phyloP scores from a whole-genome alignment of 2,113 vertebrate genomes.

The Anolis sagrei region DNA sequence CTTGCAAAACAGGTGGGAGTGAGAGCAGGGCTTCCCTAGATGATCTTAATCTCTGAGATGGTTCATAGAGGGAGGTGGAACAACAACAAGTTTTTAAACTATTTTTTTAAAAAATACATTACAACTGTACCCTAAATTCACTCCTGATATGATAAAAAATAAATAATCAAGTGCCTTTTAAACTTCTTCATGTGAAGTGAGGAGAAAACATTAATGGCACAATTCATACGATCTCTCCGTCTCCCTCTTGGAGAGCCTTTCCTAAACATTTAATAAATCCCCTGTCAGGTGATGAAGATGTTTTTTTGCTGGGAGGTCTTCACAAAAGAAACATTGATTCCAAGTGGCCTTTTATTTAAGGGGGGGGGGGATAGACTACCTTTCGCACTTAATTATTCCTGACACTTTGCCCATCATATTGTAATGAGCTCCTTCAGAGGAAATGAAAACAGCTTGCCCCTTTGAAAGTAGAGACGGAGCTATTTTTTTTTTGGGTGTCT shows the following conservation, averaged over 20 bases:
- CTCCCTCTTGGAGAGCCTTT: constrained; percentile 16
- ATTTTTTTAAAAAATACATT: too few species aligned
- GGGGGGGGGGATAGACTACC: not conserved
- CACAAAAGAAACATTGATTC: constrained; percentile 38
- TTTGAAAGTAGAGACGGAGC: constrained; percentile 70
- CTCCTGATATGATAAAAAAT: too few species aligned
- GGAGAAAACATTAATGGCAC: not conserved
- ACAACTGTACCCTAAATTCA: too few species aligned
- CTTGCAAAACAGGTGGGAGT: too few species aligned
- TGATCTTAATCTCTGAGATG: too few species aligned
- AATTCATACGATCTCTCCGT: constrained; percentile 16
- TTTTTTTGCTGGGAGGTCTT: not conserved
- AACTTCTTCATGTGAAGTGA: constrained; percentile 22
- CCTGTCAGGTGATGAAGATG: constrained; percentile 6
- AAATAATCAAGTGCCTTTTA: constrained; percentile 30
- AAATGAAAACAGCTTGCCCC: constrained; percentile 68
- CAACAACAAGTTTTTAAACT: too few species aligned
- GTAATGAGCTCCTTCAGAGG: constrained; percentile 73
- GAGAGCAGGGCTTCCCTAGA: too few species aligned
- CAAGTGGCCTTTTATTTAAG: not conserved
- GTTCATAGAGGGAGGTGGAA: too few species aligned
- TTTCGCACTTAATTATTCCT: constrained; percentile 69
- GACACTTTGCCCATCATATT: constrained; percentile 70
- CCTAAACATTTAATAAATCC: constrained; percentile 27
- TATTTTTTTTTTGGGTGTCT: constrained; percentile 62